Conservation (phyloP, 2,113 vertebrate genomes). For the Archilochus colubris region DNA sequence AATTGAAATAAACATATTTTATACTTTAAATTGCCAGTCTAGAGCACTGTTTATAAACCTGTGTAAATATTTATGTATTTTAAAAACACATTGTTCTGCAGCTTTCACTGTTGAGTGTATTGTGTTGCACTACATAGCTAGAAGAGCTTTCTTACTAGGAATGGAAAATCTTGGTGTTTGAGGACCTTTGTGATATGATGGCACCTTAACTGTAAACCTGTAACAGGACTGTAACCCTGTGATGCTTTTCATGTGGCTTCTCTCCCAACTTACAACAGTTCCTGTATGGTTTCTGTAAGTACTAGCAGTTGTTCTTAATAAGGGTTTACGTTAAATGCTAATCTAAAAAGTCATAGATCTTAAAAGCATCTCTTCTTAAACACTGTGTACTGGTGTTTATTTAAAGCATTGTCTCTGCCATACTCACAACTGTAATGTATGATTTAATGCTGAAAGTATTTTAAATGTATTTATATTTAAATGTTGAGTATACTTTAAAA, state of each 20-base stretch:
- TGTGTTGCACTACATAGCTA: background rate
- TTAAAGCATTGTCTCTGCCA: background rate
- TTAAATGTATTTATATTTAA: background rate
- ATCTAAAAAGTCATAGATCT: background rate
- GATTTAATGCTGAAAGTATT: background rate
- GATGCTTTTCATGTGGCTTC: background rate
- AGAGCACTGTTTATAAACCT: slow-evolving; percentile 51
- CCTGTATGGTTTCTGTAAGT: slow-evolving; percentile 8
- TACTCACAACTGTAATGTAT: background rate
- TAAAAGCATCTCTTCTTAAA: background rate
- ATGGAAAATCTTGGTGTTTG: background rate
- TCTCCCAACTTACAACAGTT: background rate
- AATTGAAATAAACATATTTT: slow-evolving; percentile 78
- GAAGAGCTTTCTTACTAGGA: background rate
- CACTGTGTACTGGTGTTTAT: background rate
- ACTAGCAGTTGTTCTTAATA: background rate
- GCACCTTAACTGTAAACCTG: background rate
- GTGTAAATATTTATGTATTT: background rate
- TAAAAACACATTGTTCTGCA: background rate
- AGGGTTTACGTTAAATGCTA: background rate
- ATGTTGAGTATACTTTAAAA: background rate
- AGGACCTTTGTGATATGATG: background rate
- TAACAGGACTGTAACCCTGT: background rate
- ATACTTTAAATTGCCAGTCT: slow-evolving; percentile 50
- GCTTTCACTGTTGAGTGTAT: background rate